Conservation (phyloP, 2,888 invertebrate genomes). For the Notocelia uddmanniana region DNA sequence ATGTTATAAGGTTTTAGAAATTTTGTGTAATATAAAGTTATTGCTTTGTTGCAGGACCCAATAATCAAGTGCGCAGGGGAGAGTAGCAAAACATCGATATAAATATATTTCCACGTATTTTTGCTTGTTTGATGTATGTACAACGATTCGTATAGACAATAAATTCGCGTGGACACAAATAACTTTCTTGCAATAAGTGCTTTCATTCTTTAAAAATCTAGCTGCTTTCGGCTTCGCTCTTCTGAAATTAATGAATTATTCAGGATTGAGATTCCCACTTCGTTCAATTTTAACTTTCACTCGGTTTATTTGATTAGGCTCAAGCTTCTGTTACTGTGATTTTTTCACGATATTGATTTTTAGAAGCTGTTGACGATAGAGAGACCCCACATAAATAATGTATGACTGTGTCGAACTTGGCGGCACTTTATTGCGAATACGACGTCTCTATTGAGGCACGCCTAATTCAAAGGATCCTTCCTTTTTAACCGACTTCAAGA, state of each 20-base stretch:
- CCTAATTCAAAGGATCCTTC: conserved; percentile 13
- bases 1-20: background rate
- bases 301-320: conserved; percentile 68
- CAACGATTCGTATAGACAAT: background rate
- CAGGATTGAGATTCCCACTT: conserved; percentile 59
- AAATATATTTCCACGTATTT: background rate
- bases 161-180: background rate
- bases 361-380: conserved; percentile 57
- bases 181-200: conserved; percentile 26
- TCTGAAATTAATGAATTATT: conserved; percentile 66
- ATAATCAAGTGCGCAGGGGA: background rate
- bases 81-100: background rate
- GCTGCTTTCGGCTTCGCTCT: conserved; percentile 52
- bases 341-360: conserved; percentile 62
- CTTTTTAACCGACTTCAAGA: too few species aligned
- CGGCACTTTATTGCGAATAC: conserved; percentile 57
- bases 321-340: conserved; percentile 57
- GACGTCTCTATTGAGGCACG: conserved; percentile 39
- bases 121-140: background rate
- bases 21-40: background rate
- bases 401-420: conserved; percentile 54
- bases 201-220: conserved; percentile 43
- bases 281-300: conserved; percentile 66
- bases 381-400: conserved; percentile 61
- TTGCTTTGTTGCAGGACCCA: conserved; percentile 10